These are phyloP conservation scores for Balearica regulorum DNA, from an alignment of 2,797 vertebrate species.

Conservation along the genomic window DNA sequence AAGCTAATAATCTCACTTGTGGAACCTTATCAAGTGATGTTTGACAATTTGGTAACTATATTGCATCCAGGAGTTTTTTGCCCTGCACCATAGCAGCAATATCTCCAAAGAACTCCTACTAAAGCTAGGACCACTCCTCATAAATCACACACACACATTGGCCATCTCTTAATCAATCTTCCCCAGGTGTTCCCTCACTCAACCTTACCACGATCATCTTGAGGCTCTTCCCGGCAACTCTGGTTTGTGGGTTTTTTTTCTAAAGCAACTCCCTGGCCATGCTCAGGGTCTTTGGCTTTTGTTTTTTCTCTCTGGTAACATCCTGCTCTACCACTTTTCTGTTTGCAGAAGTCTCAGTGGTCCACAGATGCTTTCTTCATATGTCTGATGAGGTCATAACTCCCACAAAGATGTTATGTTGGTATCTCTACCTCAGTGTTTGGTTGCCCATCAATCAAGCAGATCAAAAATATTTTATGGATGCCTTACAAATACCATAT, in stretches of 20 bases:
- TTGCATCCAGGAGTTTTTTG: neutral
- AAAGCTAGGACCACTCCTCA: conserved; percentile 56
- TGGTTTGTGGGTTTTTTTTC: neutral
- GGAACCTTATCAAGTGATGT: conserved; percentile 59
- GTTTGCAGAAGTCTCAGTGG: neutral
- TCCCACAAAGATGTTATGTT: neutral
- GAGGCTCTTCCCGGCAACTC: conserved; percentile 23
- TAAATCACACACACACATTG: conserved; percentile 64
- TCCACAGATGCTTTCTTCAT: neutral
- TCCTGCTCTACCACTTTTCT: neutral
- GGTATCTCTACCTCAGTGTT: neutral
- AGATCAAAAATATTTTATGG: neutral
- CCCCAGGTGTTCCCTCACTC: conserved; percentile 74
- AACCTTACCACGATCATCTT: conserved; percentile 21
- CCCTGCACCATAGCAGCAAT: conserved; percentile 44
- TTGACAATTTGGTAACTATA: conserved; percentile 34
- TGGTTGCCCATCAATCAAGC: neutral
- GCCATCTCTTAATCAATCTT: conserved; percentile 73
- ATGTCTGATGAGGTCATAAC: neutral
- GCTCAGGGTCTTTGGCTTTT: neutral
- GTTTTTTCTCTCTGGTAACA: neutral
- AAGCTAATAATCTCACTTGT: neutral
- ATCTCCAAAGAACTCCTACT: conserved; percentile 61
- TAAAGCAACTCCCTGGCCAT: neutral
- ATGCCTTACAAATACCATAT: neutral